phyloP scores from a whole-genome alignment of 2,888 invertebrate genomes.

The Ornithoptera alexandrae region DNA sequence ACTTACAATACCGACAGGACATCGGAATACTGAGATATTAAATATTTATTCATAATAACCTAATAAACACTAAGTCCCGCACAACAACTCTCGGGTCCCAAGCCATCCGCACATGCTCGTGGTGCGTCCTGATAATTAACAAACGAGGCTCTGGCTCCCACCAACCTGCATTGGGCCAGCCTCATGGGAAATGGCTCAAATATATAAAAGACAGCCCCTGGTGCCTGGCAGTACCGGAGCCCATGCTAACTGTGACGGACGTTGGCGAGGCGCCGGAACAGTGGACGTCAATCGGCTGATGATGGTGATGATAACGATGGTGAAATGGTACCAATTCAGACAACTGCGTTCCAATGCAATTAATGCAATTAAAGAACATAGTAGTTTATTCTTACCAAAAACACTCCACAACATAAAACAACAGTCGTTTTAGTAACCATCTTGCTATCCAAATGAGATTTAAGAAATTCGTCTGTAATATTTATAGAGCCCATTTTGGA shows the following conservation, averaged over 20 bases:
- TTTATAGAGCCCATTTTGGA: conserved; percentile 10
- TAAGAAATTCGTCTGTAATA: background rate
- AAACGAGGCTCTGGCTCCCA: too few species aligned
- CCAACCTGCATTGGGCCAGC: too few species aligned
- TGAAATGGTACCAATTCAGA: too few species aligned
- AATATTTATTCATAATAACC: background rate
- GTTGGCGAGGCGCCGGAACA: too few species aligned
- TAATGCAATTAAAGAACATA: background rate
- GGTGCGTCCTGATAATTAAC: too few species aligned
- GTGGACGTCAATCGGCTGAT: too few species aligned
- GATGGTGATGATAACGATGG: background rate
- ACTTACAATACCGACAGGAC: background rate
- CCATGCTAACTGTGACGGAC: too few species aligned
- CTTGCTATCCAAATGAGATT: conserved; percentile 12
- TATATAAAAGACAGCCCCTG: too few species aligned
- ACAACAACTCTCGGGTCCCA: too few species aligned
- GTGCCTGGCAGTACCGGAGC: too few species aligned
- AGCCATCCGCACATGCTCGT: too few species aligned
- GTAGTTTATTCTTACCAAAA: conserved; percentile 6
- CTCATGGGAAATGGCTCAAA: too few species aligned
- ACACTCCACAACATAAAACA: conserved; percentile 2
- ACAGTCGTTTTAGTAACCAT: conserved; percentile 9
- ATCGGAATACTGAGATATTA: background rate
- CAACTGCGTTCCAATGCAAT: background rate
- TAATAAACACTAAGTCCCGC: background rate